Conservation (phyloP, 1,140 invertebrate species). For the Drosophila albomicans region DNA sequence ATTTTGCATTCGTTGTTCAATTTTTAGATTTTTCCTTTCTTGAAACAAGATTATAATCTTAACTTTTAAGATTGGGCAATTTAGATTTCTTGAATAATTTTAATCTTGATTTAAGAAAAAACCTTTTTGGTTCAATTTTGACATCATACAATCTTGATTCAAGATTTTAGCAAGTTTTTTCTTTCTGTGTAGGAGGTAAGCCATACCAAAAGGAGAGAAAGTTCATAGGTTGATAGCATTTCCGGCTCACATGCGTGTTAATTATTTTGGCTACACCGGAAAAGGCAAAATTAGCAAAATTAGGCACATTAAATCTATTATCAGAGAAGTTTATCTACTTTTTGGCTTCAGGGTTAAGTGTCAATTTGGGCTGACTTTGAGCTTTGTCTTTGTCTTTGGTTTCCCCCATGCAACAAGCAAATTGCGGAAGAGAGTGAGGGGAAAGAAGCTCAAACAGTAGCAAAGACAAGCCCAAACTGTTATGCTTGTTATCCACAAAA, state of each 20-base stretch:
- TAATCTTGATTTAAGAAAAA: too few relatives aligned
- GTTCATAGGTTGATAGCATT: slow-evolving; percentile 22
- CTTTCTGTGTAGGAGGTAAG: too few relatives aligned
- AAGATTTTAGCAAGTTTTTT: too few relatives aligned
- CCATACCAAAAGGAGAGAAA: background rate
- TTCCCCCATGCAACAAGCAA: background rate
- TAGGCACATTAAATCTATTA: slow-evolving; percentile 63
- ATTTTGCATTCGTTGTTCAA: too few relatives aligned
- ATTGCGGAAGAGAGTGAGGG: background rate
- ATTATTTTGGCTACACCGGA: slow-evolving; percentile 47
- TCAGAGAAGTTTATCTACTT: slow-evolving; percentile 48
- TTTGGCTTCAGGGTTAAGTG: slow-evolving; percentile 42
- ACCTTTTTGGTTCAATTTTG: too few relatives aligned
- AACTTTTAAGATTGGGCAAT: too few relatives aligned
- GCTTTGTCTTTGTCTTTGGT: slow-evolving; percentile 1
- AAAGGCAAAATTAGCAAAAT: slow-evolving; percentile 59
- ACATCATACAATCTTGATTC: too few relatives aligned
- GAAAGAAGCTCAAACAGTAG: too few relatives aligned
- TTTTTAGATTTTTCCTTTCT: too few relatives aligned
- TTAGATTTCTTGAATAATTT: too few relatives aligned
- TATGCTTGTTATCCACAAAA: slow-evolving; percentile 26
- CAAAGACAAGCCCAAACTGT: background rate
- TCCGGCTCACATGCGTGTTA: slow-evolving; percentile 55
- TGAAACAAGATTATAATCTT: too few relatives aligned
- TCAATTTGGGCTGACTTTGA: slow-evolving; percentile 47